phyloP scores from a whole-genome alignment of 2,113 vertebrate genomes.

The Apeltes quadracus region DNA sequence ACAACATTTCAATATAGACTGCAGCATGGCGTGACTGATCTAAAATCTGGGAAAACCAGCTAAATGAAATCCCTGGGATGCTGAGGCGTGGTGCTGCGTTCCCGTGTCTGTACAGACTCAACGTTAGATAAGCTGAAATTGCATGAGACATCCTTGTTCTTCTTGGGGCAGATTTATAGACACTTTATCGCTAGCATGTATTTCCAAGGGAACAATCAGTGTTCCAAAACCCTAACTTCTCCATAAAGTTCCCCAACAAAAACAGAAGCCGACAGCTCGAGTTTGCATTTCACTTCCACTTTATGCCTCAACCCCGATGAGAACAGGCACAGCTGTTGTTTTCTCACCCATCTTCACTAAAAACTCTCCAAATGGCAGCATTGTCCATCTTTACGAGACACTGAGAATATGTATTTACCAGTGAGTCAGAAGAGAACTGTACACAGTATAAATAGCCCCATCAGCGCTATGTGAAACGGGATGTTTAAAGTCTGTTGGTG shows the following conservation, averaged over 20 bases:
- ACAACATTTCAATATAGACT: slow-evolving; percentile 50
- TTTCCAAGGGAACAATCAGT: slow-evolving; percentile 7
- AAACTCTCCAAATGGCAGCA: slow-evolving; percentile 45
- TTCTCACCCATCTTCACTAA: background rate
- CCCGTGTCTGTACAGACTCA: slow-evolving; percentile 13
- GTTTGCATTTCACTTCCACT: slow-evolving; percentile 37
- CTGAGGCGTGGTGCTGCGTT: slow-evolving; percentile 38
- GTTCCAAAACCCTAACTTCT: slow-evolving; percentile 17
- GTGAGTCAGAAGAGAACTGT: slow-evolving; percentile 35
- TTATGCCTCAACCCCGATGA: slow-evolving; percentile 28
- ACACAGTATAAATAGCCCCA: slow-evolving; percentile 63
- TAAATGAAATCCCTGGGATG: slow-evolving; percentile 41
- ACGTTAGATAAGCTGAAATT: slow-evolving; percentile 48
- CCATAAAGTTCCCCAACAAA: slow-evolving; percentile 14
- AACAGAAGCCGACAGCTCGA: slow-evolving; percentile 5
- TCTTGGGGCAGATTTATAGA: slow-evolving; percentile 19
- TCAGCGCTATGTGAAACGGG: slow-evolving; percentile 70
- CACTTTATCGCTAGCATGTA: background rate
- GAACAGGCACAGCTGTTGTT: slow-evolving; percentile 20
- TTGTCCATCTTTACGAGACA: slow-evolving; percentile 58
- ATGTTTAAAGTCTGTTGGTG: slow-evolving; percentile 71
- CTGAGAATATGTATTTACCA: slow-evolving; percentile 71
- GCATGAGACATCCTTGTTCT: slow-evolving; percentile 38
- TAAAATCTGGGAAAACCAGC: slow-evolving; percentile 51
- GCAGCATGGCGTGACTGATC: slow-evolving; percentile 52